Evolutionary conservation across 2,888 invertebrate genomes (phyloP), one percentile per base, ranked within the genome.

Genomic region (Andrena minutula): DNA sequence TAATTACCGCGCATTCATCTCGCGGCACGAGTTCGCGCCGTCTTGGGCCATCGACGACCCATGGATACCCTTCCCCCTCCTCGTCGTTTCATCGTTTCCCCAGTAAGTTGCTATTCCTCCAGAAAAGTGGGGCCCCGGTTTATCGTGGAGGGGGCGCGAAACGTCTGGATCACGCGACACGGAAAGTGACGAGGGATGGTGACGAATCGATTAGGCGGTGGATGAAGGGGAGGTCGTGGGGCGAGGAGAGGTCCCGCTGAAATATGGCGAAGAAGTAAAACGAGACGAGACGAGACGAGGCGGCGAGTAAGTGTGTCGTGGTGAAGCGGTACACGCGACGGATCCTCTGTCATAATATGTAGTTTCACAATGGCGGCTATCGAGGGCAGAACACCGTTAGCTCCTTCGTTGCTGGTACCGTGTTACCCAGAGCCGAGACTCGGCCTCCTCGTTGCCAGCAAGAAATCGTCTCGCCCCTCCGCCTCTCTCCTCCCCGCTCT

Each of bases 351-450:
- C 92, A 92, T 92, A 92, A 92, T 91, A 91, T 91, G 91, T 89
- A 91, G 92, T 92, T 92, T 92, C 92, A 92, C 92, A 92, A 92
- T 92, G 90, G 90, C 90, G 90, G 90, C 88, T 92, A 92, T 92
- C 91, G 92, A 92, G 92, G 92, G 91, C 92, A 92, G 90, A 89
- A 89, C 91, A 92, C 92, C 92, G 92, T 92, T 92, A 92, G 91
- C 83, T 91, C 85, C 89, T 90, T 89, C 89, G 91, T 88, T 88
- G 90, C 88, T 89, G 88, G 91, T 91, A 90, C 91, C 91, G 91
- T 88, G 90, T 91, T 91, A 92, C 91, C 89, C 89, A 89, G 89
- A 85, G 75, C 80, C 58, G 68, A 41, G 77, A 63, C 70, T 65
- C 64, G 70, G 65, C 63, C 61, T 56, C 75, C 64, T 71, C 70